Base-by-base conservation (phyloP, 2,797 vertebrate species). In the Oreonectes daqikongensis region DNA sequence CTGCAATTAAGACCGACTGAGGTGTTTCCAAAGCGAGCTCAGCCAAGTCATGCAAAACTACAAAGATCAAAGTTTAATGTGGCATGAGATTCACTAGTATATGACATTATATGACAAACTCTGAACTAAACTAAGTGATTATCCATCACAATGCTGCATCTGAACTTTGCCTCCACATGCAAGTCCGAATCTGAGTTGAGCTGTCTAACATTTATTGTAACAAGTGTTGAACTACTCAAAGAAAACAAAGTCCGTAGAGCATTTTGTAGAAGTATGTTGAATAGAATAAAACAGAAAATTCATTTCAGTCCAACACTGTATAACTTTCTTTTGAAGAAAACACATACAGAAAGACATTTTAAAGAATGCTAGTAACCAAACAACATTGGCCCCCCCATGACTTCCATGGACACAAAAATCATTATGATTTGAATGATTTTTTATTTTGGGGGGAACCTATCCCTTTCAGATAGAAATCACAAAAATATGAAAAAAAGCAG, bases 21-120 rank as follows among this genome's bases (percentile, higher is more conserved):
- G 74, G 44, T 77, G 59, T 61, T 79, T 77, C 60, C 46, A 73
- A 20, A 42, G 22, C 2, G 8, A 73, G 59, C 46, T 73, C 22
- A 73, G 46, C 60, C 32, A 69, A 35, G 46, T 52, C 5, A 38
- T 50, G 30, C 48, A 24, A 52, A 73, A 53, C 32, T 52, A 48
- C 9, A 24, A 14, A 24, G 46, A 65, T 64, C 60, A 73, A 73
- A 73, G 72, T n/a, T 17, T 73, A 64, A 53, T 53, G 46, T 53
- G 10, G 10, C 60, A 73, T 53, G 32, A 65, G 7, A 64, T 20
- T 52, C 22, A 52, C 44, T 18, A 12, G 28, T 18, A 35, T 53
- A 12, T 9, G 9, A 10, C 20, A 53, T 1, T 53, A 20, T 24
- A 53, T 11, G 20, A 2, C 7, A 42, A 72, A 63, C 9, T 5